Evolutionary conservation across 2,797 vertebrate genomes (phyloP), one percentile per base, ranked within the genome.

Genomic region (Zenarchopterus dispar): DNA sequence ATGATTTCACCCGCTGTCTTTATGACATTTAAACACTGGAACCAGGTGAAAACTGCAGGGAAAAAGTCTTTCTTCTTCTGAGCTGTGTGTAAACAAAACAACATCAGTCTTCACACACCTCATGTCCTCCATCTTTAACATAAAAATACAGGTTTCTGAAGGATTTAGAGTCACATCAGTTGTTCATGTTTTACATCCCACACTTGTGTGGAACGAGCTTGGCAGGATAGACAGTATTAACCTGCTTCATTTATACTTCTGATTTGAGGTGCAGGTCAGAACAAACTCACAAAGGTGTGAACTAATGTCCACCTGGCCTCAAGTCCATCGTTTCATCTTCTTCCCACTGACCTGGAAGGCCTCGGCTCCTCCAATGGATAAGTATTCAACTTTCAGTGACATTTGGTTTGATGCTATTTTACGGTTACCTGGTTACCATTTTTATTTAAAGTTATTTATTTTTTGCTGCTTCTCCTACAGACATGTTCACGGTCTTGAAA

Each of bases 201-300:
- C 19, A 43, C 56, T 43, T 28, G 44, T 54, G 7, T 46, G 44
- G 28, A 49, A 26, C 24, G 17, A 44, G 65, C 15, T 76, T 77
- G 80, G 59, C 78, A 79, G 80, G 57, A 75, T 60, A 56, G 19
- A 11, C 8, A 8, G 21, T 11, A 7, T 48, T 19, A 46, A 45
- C 22, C 53, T 26, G 41, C 52, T 63, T 67, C 8, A 17, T 56
- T 56, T 57, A 22, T 36, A 64, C 42, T 39, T 72, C 31, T 71
- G 43, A 56, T 54, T 62, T 45, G 46, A 56, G 52, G 68, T 36
- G 65, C 65, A 51, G 44, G 47, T 62, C 47, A 31, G n/a, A 5
- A 54, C 65, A 57, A 23, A 21, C 24, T 24, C 24, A 24, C 24
- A 24, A 24, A 24, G 5, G 24, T 24, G 24, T 24, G 24, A 2